Evolutionary conservation across 53 echinoderm and acorn worm species (phyloP), one percentile per base, ranked within the genome.

Genomic region (Actinopyga echinites): DNA sequence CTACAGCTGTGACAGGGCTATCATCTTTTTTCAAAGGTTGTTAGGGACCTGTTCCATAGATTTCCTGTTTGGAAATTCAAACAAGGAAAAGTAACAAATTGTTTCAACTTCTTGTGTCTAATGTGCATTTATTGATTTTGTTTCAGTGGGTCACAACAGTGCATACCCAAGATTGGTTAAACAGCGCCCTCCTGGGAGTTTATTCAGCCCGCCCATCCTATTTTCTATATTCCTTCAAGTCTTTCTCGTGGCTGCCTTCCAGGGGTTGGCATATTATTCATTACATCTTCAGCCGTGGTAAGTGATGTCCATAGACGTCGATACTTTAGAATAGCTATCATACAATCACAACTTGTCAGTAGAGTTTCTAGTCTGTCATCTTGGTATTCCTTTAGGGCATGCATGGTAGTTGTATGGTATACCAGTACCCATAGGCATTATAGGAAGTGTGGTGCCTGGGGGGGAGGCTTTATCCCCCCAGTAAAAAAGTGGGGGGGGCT

Each of bases 161-260:
- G 89, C 99, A 19, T 95, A 94, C 65, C 94, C 99, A 25, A 84
- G 64, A 57, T 85, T 99, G 45, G 99, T 95, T 4, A 90, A 86
- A 26, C 83, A 84, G 58, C 93, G 99, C 19, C 99, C 99, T 5
- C 91, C 92, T 44, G 99, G 99, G 10, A 99, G 99, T 60, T 83
- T 99, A 25, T 34, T 95, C 28, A 75, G 90, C 29, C 94, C 93
- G 12, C 65, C 87, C 49, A 92, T 99, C 61, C 87, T 99, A 20
- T 10, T 94, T 36, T 99, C 99, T 17, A 90, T 99, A 9, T 28
- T 94, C 34, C 57, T 84, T 21, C 88, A 99, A 85, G 79, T 99
- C n/a, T 17, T 92, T 5, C 61, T 99, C 26, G 92, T 92, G 10
- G 79, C 84, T 21, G 22, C 42, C 4, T 43, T 92, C 28, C 99